Percentiles rank a stretch among this genome's conserved stretches.
phyloP scores from a whole-genome alignment of 2,113 vertebrate species.

The Melanostigma gelatinosum region DNA sequence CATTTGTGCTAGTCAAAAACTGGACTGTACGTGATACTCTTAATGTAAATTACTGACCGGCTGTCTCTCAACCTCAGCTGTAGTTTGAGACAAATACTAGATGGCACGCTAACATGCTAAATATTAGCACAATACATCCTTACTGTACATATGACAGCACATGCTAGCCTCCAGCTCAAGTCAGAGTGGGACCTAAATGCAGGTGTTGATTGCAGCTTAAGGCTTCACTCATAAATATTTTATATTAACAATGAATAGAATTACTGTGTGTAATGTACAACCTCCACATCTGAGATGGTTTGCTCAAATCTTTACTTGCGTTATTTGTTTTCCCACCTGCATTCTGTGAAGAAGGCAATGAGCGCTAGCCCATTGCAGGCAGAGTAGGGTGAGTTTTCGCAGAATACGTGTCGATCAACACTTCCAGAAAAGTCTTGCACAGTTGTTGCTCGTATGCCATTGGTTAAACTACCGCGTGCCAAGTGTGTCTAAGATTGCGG shows the following conservation, averaged over 20 bases:
- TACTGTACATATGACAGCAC: not conserved
- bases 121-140: not conserved
- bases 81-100: not conserved
- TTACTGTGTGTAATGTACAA: not conserved
- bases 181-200: not conserved
- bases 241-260: not conserved
- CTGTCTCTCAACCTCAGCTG: not conserved
- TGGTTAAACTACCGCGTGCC: not conserved
- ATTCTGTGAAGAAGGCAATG: not conserved
- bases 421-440: too few species aligned
- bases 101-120: conserved; percentile 1
- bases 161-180: not conserved
- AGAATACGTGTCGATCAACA: not conserved
- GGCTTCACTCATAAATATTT: not conserved
- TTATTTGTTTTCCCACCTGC: not conserved
- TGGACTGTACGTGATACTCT: not conserved
- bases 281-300: not conserved
- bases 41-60: not conserved
- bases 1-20: not conserved
- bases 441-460: too few species aligned
- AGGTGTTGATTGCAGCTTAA: not conserved
- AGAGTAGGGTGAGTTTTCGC: not conserved
- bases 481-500: not conserved
- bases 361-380: not conserved
- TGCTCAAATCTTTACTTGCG: not conserved